Evolutionary conservation across 2,888 invertebrate genomes (phyloP).

Genomic region (Cephus sareptanus): DNA sequence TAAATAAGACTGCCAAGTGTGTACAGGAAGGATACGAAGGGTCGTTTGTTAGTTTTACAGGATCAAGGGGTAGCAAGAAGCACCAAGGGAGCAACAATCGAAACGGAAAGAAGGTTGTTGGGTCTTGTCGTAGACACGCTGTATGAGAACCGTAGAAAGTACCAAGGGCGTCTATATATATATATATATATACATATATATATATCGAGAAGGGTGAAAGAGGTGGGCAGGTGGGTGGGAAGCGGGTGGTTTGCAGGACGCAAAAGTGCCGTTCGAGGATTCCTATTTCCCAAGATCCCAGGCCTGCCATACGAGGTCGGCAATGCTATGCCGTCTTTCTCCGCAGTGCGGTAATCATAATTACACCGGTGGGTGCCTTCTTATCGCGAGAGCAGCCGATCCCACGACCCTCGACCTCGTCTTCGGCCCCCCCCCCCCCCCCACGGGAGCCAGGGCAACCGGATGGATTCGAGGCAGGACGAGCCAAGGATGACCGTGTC

Average conservation of each 20-base stretch:
- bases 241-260: conserved; percentile 39
- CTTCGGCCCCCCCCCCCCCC: not conserved
- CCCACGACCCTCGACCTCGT: conserved; percentile 32
- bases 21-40: not conserved
- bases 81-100: conserved; percentile 52
- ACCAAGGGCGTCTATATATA: no score
- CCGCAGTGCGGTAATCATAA: conserved; percentile 61
- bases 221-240: conserved; percentile 25
- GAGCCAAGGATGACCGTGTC: not conserved
- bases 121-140: not conserved
- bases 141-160: not conserved
- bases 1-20: not conserved
- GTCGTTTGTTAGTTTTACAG: not conserved
- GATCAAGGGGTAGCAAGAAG: not conserved
- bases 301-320: conserved; percentile 60
- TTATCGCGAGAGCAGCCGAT: conserved; percentile 47
- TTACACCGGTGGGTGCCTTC: conserved; percentile 63
- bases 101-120: conserved; percentile 37
- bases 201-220: conserved; percentile 9
- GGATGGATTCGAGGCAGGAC: not conserved
- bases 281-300: conserved; percentile 62
- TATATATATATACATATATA: no score
- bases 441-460: not conserved
- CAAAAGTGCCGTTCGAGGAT: conserved; percentile 63
- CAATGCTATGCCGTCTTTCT: conserved; percentile 48